phyloP scores from a whole-genome alignment of 2,113 vertebrate species.

The Tragelaphus scriptus region DNA sequence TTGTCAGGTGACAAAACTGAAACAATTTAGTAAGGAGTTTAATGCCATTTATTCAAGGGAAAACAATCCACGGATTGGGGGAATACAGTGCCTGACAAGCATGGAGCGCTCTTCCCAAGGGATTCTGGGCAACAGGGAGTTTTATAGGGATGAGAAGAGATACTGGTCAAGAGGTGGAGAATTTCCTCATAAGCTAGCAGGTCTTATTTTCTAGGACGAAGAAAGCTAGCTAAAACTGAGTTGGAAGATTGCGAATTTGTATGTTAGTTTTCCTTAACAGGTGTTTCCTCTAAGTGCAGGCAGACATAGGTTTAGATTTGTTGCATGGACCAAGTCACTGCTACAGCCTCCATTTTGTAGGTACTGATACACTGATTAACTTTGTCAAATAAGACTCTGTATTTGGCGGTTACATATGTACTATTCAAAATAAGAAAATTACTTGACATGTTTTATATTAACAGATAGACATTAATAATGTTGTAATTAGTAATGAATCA shows the following conservation, averaged over 20 bases:
- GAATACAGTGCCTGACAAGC: not conserved
- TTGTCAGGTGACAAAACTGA: not conserved
- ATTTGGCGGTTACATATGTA: not conserved
- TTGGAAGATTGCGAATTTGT: not conserved
- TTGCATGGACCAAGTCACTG: not conserved
- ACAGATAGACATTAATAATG: not conserved
- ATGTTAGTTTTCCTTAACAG: not conserved
- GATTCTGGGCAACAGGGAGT: not conserved
- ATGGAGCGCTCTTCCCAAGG: not conserved
- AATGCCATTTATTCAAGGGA: not conserved
- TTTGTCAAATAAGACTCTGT: not conserved
- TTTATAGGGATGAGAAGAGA: not conserved
- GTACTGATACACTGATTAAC: not conserved
- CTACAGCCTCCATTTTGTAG: not conserved
- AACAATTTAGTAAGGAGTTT: not conserved
- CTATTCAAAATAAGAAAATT: slow-evolving; percentile 4
- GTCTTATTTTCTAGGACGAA: not conserved
- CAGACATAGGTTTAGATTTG: not conserved
- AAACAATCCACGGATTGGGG: not conserved
- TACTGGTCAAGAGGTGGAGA: not conserved
- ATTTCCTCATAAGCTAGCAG: not conserved
- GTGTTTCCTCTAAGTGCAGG: not conserved
- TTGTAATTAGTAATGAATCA: too few relatives aligned
- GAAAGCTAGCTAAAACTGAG: not conserved
- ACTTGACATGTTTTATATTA: not conserved